These are phyloP conservation scores for Lemur catta DNA, from an alignment of 2,797 vertebrate species.

Conservation along the genomic window DNA sequence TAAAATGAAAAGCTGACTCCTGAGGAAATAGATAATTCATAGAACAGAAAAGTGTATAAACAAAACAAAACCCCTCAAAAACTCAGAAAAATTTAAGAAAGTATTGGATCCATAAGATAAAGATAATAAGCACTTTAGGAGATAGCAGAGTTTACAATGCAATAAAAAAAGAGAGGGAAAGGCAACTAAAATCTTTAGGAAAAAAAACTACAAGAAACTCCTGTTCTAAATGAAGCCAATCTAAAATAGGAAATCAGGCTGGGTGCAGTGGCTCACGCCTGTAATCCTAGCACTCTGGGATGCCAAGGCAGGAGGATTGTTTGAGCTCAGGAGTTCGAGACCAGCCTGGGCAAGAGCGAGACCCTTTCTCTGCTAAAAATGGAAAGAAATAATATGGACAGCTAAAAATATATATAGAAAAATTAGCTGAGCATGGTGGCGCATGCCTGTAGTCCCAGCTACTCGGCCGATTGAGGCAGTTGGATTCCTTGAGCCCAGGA, in stretches of 20 bases:
- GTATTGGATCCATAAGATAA: neutral
- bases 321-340: too few species aligned
- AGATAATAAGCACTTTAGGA: neutral
- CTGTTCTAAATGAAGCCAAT: neutral
- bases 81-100: neutral
- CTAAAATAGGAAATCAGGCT: neutral
- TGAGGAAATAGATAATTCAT: neutral
- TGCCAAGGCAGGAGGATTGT: too few species aligned
- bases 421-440: too few species aligned
- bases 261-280: too few species aligned
- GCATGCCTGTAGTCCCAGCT: too few species aligned
- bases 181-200: neutral
- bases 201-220: neutral
- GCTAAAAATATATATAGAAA: too few species aligned
- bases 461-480: too few species aligned
- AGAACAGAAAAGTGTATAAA: neutral
- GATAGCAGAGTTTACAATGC: neutral
- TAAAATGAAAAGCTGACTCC: neutral
- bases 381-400: too few species aligned
- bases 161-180: neutral
- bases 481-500: too few species aligned
- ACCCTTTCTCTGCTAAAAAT: too few species aligned
- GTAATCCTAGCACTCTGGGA: too few species aligned
- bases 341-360: too few species aligned
- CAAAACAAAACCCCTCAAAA: neutral